phyloP scores from a whole-genome alignment of 2,888 invertebrate species.

The Carpatolechia fugitivella region DNA sequence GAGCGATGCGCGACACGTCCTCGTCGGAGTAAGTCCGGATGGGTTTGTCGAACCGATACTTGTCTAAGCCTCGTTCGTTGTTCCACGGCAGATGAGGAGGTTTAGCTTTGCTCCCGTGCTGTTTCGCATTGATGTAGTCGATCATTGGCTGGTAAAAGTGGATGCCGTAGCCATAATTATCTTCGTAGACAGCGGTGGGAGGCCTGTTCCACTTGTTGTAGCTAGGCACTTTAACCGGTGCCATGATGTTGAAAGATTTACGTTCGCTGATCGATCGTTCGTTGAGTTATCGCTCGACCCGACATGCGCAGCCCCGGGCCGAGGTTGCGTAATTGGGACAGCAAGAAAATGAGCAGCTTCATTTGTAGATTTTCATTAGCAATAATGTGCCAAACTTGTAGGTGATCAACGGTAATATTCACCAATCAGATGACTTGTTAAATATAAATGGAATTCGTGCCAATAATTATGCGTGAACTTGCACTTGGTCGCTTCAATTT shows the following conservation, averaged over 20 bases:
- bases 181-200: conserved; percentile 85
- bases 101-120: conserved; percentile 58
- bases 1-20: conserved; percentile 83
- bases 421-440: conserved; percentile 64
- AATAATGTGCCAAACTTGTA: conserved; percentile 60
- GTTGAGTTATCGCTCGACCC: conserved; percentile 34
- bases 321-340: conserved; percentile 57
- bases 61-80: conserved; percentile 83
- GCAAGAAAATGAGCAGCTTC: conserved; percentile 49
- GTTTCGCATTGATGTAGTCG: conserved; percentile 88
- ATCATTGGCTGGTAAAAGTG: conserved; percentile 94
- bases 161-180: conserved; percentile 90
- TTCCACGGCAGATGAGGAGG: conserved; percentile 87
- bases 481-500: conserved; percentile 3
- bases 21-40: conserved; percentile 83
- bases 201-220: conserved; percentile 76
- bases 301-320: conserved; percentile 43
- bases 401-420: conserved; percentile 51
- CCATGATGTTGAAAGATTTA: conserved; percentile 57
- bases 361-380: conserved; percentile 63
- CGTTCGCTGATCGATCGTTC: conserved; percentile 46
- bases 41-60: conserved; percentile 82
- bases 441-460: conserved; percentile 65
- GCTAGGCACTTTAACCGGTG: conserved; percentile 67
- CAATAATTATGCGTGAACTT: conserved; percentile 46